A percentile compares a stretch with the other conserved stretches of the same genome.
phyloP scores from a whole-genome alignment of 2,888 invertebrate genomes.

The Ophraella communa region DNA sequence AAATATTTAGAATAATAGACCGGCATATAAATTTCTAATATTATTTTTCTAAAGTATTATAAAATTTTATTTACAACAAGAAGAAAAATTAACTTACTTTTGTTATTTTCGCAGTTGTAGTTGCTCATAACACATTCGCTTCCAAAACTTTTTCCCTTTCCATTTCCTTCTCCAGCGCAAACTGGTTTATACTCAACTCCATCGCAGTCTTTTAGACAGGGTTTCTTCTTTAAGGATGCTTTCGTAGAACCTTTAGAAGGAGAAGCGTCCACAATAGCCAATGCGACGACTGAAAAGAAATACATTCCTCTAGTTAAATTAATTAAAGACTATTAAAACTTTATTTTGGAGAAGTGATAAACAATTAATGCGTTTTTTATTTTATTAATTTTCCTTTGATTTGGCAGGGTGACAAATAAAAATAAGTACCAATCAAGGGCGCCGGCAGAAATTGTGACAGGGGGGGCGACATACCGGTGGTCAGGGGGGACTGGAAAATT shows the following conservation, averaged over 20 bases:
- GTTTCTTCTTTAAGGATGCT: slow-evolving; percentile 64
- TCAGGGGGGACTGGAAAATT: too few relatives aligned
- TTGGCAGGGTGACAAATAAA: too few relatives aligned
- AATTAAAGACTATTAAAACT: too few relatives aligned
- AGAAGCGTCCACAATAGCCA: slow-evolving; percentile 58
- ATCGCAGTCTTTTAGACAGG: slow-evolving; percentile 65
- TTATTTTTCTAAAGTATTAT: slow-evolving; percentile 38
- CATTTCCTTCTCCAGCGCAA: slow-evolving; percentile 68
- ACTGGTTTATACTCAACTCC: slow-evolving; percentile 64
- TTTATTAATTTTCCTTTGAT: too few relatives aligned
- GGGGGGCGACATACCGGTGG: too few relatives aligned
- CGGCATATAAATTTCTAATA: too few relatives aligned
- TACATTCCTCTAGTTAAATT: neutral
- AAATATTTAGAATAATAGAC: too few relatives aligned
- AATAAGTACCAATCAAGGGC: too few relatives aligned
- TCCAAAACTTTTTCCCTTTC: slow-evolving; percentile 67
- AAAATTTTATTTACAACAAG: neutral
- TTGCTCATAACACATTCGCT: slow-evolving; percentile 69
- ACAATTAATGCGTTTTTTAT: too few relatives aligned
- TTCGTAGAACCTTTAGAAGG: slow-evolving; percentile 71
- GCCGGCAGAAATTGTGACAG: too few relatives aligned
- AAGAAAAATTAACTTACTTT: slow-evolving; percentile 65
- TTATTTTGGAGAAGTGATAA: neutral
- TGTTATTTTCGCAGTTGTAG: slow-evolving; percentile 71
- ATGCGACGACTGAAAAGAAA: slow-evolving; percentile 57